Percentiles rank a stretch among this genome's conserved stretches.
phyloP scores from a whole-genome alignment of 2,113 vertebrate genomes.

The Zonotrichia leucophrys region DNA sequence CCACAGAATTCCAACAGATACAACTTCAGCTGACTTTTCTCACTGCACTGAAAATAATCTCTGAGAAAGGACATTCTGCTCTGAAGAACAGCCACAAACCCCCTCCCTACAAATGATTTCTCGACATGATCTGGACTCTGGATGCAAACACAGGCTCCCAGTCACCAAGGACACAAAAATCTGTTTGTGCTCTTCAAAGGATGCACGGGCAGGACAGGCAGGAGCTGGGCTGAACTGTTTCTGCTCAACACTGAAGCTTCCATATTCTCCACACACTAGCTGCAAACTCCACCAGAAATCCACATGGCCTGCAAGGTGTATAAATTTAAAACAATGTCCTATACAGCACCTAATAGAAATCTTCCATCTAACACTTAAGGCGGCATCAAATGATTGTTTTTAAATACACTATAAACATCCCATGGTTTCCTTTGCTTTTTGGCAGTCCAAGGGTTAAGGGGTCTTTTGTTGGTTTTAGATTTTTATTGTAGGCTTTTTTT shows the following conservation, averaged over 20 bases:
- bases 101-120: neutral
- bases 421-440: slow-evolving; percentile 66
- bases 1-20: neutral
- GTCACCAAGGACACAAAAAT: neutral
- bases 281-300: slow-evolving; percentile 41
- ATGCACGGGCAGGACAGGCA: neutral
- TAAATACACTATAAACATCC: slow-evolving; percentile 77
- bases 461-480: slow-evolving; percentile 3
- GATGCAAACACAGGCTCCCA: neutral
- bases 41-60: neutral
- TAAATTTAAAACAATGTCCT: slow-evolving; percentile 69
- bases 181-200: neutral
- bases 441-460: slow-evolving; percentile 62
- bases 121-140: neutral
- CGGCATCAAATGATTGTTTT: slow-evolving; percentile 55
- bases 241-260: neutral
- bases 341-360: slow-evolving; percentile 63
- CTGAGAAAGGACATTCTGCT: neutral
- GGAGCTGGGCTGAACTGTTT: neutral
- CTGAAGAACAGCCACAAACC: neutral
- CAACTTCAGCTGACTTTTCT: neutral
- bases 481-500: slow-evolving; percentile 56
- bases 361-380: slow-evolving; percentile 68
- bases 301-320: slow-evolving; percentile 49
- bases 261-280: neutral